Evolutionary conservation across 2,113 vertebrate genomes (phyloP).

Genomic region (Calcarius ornatus): DNA sequence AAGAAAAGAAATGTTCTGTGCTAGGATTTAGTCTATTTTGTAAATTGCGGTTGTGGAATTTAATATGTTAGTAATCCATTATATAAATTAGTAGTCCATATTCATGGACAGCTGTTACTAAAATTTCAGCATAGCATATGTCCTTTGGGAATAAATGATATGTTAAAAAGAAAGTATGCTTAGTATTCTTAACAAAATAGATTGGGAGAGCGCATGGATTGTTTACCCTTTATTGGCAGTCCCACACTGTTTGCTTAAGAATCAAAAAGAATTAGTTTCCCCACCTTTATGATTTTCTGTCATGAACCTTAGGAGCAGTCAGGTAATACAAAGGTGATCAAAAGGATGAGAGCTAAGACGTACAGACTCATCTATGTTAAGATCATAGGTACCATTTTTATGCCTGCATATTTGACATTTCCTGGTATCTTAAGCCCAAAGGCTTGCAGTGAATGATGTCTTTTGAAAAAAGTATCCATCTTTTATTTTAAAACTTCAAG

Average conservation of each 20-base stretch:
- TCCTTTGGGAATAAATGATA: background rate
- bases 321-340: background rate
- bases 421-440: background rate
- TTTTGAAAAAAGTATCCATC: background rate
- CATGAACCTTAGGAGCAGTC: background rate
- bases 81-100: background rate
- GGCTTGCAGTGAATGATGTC: background rate
- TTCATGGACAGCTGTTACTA: background rate
- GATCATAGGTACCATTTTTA: background rate
- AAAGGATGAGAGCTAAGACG: background rate
- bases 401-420: background rate
- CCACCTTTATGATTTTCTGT: background rate
- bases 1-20: background rate
- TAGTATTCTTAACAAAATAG: background rate
- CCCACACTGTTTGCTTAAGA: background rate
- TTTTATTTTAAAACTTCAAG: background rate
- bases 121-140: background rate
- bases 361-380: background rate
- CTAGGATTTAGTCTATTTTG: background rate
- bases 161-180: background rate
- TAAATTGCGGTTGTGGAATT: background rate
- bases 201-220: background rate
- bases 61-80: background rate
- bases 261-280: background rate
- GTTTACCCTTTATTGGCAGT: background rate